Evolutionary conservation across 1,140 invertebrate species (phyloP).

Genomic region (Drosophila bifasciata): DNA sequence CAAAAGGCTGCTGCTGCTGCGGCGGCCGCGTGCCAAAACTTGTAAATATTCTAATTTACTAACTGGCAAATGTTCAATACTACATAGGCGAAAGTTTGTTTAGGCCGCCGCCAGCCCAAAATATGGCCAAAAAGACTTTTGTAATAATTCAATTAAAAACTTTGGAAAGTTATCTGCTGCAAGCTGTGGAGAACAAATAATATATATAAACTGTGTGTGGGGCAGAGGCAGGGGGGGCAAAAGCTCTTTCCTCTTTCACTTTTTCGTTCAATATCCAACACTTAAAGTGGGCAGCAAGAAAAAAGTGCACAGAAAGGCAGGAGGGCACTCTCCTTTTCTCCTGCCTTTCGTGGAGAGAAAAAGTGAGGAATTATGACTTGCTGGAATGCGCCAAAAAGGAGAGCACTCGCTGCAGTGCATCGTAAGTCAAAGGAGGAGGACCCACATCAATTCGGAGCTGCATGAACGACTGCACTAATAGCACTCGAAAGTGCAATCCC

Average conservation of each 20-base stretch:
- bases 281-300: conserved; percentile 32
- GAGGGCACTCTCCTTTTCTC: too few relatives aligned
- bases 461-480: conserved; percentile 62
- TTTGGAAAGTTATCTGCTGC: conserved; percentile 22
- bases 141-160: conserved; percentile 53
- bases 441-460: conserved; percentile 53
- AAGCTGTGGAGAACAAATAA: conserved; percentile 2
- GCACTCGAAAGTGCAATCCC: conserved; percentile 43
- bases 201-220: conserved; percentile 10
- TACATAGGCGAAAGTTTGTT: conserved; percentile 20
- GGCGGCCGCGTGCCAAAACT: conserved; percentile 74
- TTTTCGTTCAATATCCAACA: conserved; percentile 25
- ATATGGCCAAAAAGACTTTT: conserved; percentile 16
- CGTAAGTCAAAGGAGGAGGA: conserved; percentile 66
- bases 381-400: conserved; percentile 67
- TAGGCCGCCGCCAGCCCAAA: conserved; percentile 21
- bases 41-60: conserved; percentile 74
- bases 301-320: conserved; percentile 20
- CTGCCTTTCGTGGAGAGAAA: too few relatives aligned
- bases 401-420: conserved; percentile 48
- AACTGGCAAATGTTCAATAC: conserved; percentile 76
- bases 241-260: conserved; percentile 33
- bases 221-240: not conserved
- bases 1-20: conserved; percentile 53
- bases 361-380: conserved; percentile 53